These are phyloP conservation scores for Uloborus diversus DNA, from an alignment of 1,140 invertebrate species.

Conservation along the genomic window DNA sequence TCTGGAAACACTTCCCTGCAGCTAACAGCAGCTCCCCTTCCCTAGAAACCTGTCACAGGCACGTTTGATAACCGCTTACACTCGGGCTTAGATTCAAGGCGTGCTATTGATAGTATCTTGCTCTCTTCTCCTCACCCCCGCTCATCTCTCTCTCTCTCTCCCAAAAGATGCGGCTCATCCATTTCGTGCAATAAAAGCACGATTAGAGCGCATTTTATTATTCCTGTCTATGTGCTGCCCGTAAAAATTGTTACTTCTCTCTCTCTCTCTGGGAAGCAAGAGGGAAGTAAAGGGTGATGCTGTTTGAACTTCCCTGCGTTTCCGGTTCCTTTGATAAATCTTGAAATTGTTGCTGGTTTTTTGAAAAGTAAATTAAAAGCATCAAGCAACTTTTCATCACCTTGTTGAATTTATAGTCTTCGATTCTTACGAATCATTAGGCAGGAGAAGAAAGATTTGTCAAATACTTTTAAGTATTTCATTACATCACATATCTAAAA, in stretches of 20 bases:
- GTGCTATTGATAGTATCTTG: constrained; percentile 55
- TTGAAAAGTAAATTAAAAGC: too few relatives aligned
- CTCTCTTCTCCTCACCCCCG: constrained; percentile 15
- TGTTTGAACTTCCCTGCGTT: too few relatives aligned
- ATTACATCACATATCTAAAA: too few relatives aligned
- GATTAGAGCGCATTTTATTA: constrained; percentile 55
- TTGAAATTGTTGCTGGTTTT: too few relatives aligned
- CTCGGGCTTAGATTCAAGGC: constrained; percentile 7
- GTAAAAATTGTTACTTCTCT: constrained; percentile 46
- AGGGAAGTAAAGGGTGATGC: background rate
- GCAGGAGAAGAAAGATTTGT: too few relatives aligned
- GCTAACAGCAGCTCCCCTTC: too few relatives aligned
- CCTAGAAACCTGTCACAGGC: constrained; percentile 50
- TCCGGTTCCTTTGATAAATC: too few relatives aligned
- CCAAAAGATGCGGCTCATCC: constrained; percentile 7
- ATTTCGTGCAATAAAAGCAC: constrained; percentile 55
- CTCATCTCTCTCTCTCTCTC: constrained; percentile 27
- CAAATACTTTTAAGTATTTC: too few relatives aligned
- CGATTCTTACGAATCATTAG: too few relatives aligned
- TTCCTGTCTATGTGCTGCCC: constrained; percentile 37
- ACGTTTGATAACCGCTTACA: constrained; percentile 56
- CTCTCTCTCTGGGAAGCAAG: background rate
- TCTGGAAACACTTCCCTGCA: too few relatives aligned
- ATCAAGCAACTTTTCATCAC: too few relatives aligned
- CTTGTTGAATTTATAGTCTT: too few relatives aligned